These are phyloP conservation scores for Cheumatopsyche charites DNA, from an alignment of 1,140 invertebrate genomes.

Conservation along the genomic window DNA sequence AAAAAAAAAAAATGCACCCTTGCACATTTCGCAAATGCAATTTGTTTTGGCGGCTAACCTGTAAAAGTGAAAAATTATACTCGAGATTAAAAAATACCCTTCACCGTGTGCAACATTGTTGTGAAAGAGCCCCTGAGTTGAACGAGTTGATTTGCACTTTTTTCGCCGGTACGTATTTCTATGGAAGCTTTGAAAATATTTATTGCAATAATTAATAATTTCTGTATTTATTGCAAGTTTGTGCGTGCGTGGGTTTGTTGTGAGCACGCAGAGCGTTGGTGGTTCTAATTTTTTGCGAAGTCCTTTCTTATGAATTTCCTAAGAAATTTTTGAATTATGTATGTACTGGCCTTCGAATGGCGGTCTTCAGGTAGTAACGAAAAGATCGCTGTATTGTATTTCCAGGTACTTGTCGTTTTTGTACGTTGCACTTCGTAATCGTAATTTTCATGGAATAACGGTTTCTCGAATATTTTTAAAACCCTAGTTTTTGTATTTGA, in stretches of 20 bases:
- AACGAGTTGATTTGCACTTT: too few species aligned
- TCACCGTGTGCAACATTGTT: too few species aligned
- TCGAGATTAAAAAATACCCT: too few species aligned
- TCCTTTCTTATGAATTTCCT: background rate
- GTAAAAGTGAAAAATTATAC: background rate
- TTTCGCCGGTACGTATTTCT: too few species aligned
- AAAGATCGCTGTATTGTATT: background rate
- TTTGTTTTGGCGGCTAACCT: slow-evolving; percentile 4
- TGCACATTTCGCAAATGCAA: slow-evolving; percentile 4
- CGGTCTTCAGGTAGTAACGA: background rate
- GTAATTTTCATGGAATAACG: too few species aligned
- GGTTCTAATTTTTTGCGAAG: background rate
- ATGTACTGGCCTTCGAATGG: background rate
- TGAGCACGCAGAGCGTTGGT: background rate
- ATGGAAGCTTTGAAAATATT: too few species aligned
- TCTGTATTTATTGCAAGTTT: background rate
- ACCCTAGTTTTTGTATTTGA: too few species aligned
- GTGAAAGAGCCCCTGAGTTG: too few species aligned
- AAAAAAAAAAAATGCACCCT: background rate
- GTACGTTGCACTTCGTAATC: too few species aligned
- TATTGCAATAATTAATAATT: too few species aligned
- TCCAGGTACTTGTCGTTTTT: background rate
- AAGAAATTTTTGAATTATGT: too few species aligned
- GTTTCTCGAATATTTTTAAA: too few species aligned
- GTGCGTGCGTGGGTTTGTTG: background rate